Conservation (phyloP, 2,113 vertebrate genomes). For the Poecilia latipinna region DNA sequence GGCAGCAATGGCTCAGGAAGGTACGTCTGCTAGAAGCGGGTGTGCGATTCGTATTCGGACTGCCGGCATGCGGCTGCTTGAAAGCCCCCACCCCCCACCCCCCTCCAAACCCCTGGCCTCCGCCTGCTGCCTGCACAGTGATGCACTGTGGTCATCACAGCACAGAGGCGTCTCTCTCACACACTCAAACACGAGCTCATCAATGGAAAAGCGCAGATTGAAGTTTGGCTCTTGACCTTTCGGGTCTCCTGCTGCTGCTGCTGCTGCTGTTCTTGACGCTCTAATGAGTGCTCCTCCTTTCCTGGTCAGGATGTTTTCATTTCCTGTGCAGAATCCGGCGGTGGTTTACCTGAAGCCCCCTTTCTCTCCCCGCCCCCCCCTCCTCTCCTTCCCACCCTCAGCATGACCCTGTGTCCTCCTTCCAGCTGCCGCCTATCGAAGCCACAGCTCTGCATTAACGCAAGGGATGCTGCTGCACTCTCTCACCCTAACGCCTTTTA, state of each 20-base stretch:
- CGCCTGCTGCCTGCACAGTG: slow-evolving; percentile 57
- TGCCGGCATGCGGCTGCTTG: slow-evolving; percentile 78
- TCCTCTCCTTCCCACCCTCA: slow-evolving; percentile 5
- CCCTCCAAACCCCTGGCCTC: slow-evolving; percentile 18
- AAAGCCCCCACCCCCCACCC: slow-evolving; percentile 20
- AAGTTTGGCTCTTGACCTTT: slow-evolving; percentile 45
- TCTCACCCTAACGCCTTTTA: slow-evolving; percentile 16
- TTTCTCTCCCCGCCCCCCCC: too few relatives aligned
- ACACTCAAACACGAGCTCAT: slow-evolving; percentile 19
- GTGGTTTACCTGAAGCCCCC: slow-evolving; percentile 23
- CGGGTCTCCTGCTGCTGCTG: background rate
- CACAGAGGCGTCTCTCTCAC: slow-evolving; percentile 52
- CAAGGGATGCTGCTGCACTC: background rate
- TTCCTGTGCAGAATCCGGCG: slow-evolving; percentile 29
- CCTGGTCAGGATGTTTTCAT: slow-evolving; percentile 41
- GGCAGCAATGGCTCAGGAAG: slow-evolving; percentile 93
- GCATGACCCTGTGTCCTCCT: slow-evolving; percentile 52
- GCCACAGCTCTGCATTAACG: slow-evolving; percentile 34
- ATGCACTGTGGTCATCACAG: slow-evolving; percentile 47
- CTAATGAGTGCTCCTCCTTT: slow-evolving; percentile 32
- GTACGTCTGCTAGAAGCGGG: slow-evolving; percentile 81
- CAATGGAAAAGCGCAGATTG: slow-evolving; percentile 15
- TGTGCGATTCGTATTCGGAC: slow-evolving; percentile 66
- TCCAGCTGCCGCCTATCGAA: slow-evolving; percentile 29
- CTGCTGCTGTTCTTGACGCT: slow-evolving; percentile 23